Base-by-base conservation (phyloP, 2,113 vertebrate genomes). In the Otocyon megalotis region DNA sequence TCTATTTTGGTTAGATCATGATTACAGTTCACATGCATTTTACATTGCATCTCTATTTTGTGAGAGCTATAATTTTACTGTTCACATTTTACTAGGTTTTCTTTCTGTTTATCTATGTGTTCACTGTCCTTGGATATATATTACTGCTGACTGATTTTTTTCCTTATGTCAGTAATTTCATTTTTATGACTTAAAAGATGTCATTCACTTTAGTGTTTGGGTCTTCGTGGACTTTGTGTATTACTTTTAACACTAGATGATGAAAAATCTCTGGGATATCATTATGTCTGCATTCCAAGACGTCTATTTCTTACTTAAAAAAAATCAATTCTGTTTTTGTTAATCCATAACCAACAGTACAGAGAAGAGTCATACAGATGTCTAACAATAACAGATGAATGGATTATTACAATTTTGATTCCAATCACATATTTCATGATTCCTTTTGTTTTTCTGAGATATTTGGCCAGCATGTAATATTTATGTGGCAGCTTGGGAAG, bases 11-110 rank as follows among this genome's bases (percentile, higher is more conserved):
- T 71, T 26, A 72, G 2, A 43, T 79, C 22, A 32, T 77, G 94
- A 93, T 95, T 95, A 88, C 43, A 97, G 17, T 50, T 74, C 28
- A 88, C 19, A 74, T 74, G 10, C 69, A 94, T 88, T 48, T 95
- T 37, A 88, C 2, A 30, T 20, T 56, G n/a, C 37, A n/a, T 92
- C 72, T 89, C 16, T 32, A 15, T 89, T 74, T 97, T 54, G 65
- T 62, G 43, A 28, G 37, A 88, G 62, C 6, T 77, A 0, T 92
- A 76, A 88, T 54, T 88, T 94, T 76, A 28, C 26, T 69, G 1
- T 90, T 94, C 48, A 32, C 5, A 92, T 60, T 14, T 93, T 53
- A 37, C 22, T 65, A 71, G 50, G 1, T 71, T 87, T 93, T 53
- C 53, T 56, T 67, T 83, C 7, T 92, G 13, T 54, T 67, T 96